Conservation (phyloP, 2,888 invertebrate species). For the Ophion obscuratus region DNA sequence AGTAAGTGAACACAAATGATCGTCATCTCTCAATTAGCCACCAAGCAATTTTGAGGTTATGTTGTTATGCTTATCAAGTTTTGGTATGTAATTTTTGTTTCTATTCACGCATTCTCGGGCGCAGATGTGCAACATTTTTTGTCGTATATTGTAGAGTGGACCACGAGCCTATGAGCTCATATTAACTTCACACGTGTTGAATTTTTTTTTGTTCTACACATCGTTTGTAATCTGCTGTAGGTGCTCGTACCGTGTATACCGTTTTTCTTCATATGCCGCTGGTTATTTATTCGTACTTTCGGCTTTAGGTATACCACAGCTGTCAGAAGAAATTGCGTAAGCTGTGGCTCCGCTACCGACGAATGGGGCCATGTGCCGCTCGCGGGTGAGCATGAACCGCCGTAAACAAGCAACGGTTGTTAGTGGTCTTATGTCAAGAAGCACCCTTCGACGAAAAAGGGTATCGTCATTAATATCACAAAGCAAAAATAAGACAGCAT, state of each 20-base stretch:
- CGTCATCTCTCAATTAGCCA: slow-evolving; percentile 1
- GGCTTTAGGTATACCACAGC: slow-evolving; percentile 8
- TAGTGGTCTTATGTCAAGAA: slow-evolving; percentile 7
- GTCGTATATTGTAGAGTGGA: slow-evolving; percentile 6
- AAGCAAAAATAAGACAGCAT: slow-evolving; percentile 6
- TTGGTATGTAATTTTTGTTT: not conserved
- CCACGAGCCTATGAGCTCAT: slow-evolving; percentile 8
- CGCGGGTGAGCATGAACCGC: slow-evolving; percentile 1
- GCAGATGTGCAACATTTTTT: slow-evolving; percentile 1
- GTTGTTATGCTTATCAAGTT: slow-evolving; percentile 3
- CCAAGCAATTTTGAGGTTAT: slow-evolving; percentile 11
- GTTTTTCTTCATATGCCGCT: slow-evolving; percentile 14
- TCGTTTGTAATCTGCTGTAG: slow-evolving; percentile 8
- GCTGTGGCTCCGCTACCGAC: slow-evolving; percentile 7
- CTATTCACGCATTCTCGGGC: not conserved
- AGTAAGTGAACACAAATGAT: slow-evolving; percentile 7
- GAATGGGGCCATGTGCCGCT: slow-evolving; percentile 5
- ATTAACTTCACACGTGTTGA: slow-evolving; percentile 7
- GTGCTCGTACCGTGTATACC: slow-evolving; percentile 1
- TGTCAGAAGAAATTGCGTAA: slow-evolving; percentile 11
- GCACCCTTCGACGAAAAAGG: slow-evolving; percentile 12
- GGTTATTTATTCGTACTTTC: slow-evolving; percentile 4
- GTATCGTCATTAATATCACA: slow-evolving; percentile 11
- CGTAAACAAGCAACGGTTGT: not conserved
- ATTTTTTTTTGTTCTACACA: slow-evolving; percentile 13